Conservation (phyloP, 2,888 invertebrate species). For the Agrochola lychnidis region DNA sequence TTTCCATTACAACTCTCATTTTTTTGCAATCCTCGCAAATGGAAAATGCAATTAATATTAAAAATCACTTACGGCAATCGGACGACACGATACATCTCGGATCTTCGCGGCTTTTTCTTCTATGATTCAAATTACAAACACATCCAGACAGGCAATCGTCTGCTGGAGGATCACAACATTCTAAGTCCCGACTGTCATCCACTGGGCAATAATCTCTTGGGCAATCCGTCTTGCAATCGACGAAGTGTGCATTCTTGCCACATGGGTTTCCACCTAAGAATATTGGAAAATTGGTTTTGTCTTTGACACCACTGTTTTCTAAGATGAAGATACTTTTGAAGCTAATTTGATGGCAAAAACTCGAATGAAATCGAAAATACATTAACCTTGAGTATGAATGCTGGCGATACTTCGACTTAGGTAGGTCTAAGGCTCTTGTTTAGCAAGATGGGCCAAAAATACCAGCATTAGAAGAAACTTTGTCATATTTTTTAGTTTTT, state of each 20-base stretch:
- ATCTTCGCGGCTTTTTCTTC: constrained; percentile 60
- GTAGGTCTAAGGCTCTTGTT: no score
- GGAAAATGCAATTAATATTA: constrained; percentile 29
- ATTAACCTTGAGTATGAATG: neutral
- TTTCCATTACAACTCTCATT: neutral
- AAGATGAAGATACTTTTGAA: neutral
- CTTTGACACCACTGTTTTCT: neutral
- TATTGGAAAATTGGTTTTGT: neutral
- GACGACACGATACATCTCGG: constrained; percentile 69
- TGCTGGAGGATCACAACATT: constrained; percentile 61
- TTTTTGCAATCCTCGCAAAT: constrained; percentile 16
- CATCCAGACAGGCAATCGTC: constrained; percentile 71
- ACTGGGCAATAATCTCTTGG: constrained; percentile 69
- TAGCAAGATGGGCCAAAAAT: neutral
- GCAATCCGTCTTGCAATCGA: constrained; percentile 63
- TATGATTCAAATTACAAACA: constrained; percentile 69
- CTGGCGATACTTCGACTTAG: neutral
- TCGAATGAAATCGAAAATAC: neutral
- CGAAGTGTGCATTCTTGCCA: constrained; percentile 65
- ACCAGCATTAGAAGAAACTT: neutral
- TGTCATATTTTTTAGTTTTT: no score
- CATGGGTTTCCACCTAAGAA: constrained; percentile 74
- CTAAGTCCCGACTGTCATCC: constrained; percentile 62
- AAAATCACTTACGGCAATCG: constrained; percentile 69
- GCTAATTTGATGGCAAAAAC: neutral